Evolutionary conservation across 2,797 vertebrate species (phyloP), one percentile per base, ranked within the genome.

Genomic region (Muscicapa striata): DNA sequence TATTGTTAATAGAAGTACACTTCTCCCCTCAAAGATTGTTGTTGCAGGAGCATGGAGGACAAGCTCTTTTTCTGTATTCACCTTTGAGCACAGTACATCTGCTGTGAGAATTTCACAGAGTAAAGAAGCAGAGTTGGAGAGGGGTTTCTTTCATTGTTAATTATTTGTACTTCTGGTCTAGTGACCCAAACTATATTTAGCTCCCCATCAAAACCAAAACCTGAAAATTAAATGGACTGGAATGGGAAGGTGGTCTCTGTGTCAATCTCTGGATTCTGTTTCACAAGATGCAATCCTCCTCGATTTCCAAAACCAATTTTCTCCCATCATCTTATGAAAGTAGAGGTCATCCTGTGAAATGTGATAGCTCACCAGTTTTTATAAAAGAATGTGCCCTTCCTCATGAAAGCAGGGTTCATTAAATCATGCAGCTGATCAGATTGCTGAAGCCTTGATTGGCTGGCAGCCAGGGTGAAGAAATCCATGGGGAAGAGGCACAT

Each of bases 271-370:
- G 82, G 96, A 95, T 96, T 97, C 95, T 95, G 92, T 90, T 94
- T 87, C 93, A 95, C 83, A 87, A 95, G 93, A 97, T 96, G 88
- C 91, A 97, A 97, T 97, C 95, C 95, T 95, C 95, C 95, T 96
- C 84, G 77, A 97, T 97, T 97, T 97, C 97, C 96, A 96, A 97
- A 97, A 97, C 96, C 96, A 98, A 98, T 97, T 98, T 98, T 97
- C 97, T 97, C 67, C 91, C 94, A 96, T 97, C 96, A 94, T 97
- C 95, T 96, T 93, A 94, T 92, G 95, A 97, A 97, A 95, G 97
- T 94, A 96, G 96, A 97, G 96, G 97, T 98, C 97, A 96, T 95
- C 89, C 69, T 81, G 78, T 94, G 93, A 94, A 97, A 97, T 95
- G 92, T 95, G 96, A 96, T 97, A 96, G 95, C 94, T 95, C 95